Base-by-base conservation (phyloP, 1,140 invertebrate species). In the Holcopasites calliopsidis region DNA sequence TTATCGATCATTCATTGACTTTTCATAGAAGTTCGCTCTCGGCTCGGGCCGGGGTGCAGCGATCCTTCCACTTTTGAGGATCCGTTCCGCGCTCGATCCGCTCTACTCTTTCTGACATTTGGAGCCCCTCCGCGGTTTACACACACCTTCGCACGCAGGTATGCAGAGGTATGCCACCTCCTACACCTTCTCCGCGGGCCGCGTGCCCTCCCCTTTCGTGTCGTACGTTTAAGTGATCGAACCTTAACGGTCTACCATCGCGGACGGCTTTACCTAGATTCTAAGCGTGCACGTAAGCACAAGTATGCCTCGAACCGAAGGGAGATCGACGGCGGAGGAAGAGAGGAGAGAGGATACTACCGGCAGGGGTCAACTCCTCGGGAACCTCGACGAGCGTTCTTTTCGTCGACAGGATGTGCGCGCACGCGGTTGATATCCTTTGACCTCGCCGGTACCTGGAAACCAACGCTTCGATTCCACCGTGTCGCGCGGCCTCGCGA, bases 181-280 rank as follows among this genome's bases (percentile, higher is more conserved):
- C 66, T 66, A 61, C 68, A 49, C 72, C 77, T 44, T 54, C 26
- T 54, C 71, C 42, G 21, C 40, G 49, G 21, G 54, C 69, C 65
- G 31, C 72, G 52, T 76, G 65, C 73, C 55, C 80, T 80, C 78
- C 68, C 71, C 73, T 87, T 85, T 83, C 82, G 79, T 83, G 84
- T 86, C 83, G 79, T 86, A 83, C 83, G 84, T 88, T 88, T 87
- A 83, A 88, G 83, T 82, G 85, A 88, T 88, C 87, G 86, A 85
- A 87, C 83, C 84, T 88, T 88, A 88, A 88, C 87, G 87, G 87
- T 88, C 86, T 87, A 84, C 81, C 85, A 79, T 18, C 79, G 85
- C 81, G 76, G 85, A 77, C 77, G 77, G 80, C 66, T 81, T 85
- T 82, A 88, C 80, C 82, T 85, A 88, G 83, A 86, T 88, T 85